Evolutionary conservation across 1,140 invertebrate species (phyloP).

Genomic region (Anastatus disparis): DNA sequence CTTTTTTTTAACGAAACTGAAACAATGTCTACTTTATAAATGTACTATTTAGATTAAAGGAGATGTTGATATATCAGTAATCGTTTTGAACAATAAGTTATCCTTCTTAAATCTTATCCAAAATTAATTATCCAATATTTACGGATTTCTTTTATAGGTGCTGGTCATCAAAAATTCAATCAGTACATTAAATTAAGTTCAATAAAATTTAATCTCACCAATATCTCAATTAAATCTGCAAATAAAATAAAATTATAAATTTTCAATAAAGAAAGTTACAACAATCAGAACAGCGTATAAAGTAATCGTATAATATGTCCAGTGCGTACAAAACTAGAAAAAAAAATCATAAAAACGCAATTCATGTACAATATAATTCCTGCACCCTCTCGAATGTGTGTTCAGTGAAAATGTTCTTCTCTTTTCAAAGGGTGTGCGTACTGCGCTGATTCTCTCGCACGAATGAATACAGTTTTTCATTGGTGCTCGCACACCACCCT

Average conservation of each 20-base stretch:
- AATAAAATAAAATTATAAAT: not conserved
- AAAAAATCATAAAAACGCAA: constrained; percentile 10
- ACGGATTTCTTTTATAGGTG: no score
- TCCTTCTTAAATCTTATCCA: no score
- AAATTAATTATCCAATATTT: no score
- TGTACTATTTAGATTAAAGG: no score
- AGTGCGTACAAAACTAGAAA: not conserved
- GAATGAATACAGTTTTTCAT: constrained; percentile 18
- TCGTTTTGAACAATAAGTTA: no score
- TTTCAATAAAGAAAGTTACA: not conserved
- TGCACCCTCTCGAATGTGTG: no score
- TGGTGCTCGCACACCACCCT: not conserved
- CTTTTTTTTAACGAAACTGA: no score
- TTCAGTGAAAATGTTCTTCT: no score
- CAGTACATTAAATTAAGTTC: no score
- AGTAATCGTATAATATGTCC: not conserved
- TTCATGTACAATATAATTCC: constrained; percentile 15
- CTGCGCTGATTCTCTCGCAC: not conserved
- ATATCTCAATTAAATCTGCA: not conserved
- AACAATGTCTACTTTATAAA: no score
- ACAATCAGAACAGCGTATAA: not conserved
- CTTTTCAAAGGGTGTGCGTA: constrained; percentile 1
- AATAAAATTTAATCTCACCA: not conserved
- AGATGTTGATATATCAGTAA: no score
- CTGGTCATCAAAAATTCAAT: no score